Conservation (phyloP, 2,113 vertebrate genomes). For the Connochaetes taurinus region DNA sequence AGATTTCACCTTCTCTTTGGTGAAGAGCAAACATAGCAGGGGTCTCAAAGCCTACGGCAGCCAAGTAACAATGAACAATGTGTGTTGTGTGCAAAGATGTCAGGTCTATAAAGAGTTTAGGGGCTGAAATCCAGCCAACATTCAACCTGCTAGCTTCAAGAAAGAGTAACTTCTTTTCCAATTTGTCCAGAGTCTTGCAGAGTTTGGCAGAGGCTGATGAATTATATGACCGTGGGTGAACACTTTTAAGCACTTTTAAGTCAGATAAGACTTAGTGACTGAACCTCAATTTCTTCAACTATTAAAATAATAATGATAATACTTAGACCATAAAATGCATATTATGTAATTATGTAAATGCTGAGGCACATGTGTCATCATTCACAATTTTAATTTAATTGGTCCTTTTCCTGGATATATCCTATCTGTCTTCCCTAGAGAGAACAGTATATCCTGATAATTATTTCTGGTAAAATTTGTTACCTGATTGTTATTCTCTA, state of each 20-base stretch:
- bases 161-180: background rate
- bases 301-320: background rate
- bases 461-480: background rate
- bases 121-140: background rate
- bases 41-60: background rate
- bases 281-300: background rate
- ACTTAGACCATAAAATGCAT: background rate
- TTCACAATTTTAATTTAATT: conserved; percentile 13
- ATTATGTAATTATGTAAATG: background rate
- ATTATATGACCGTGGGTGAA: background rate
- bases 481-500: background rate
- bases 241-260: background rate
- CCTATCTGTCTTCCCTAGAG: background rate
- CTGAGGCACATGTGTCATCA: background rate
- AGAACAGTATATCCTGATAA: background rate
- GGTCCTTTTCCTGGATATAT: background rate
- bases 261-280: background rate
- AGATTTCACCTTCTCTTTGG: background rate
- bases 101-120: background rate
- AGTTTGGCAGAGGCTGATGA: background rate
- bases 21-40: background rate
- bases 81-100: background rate
- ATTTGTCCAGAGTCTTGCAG: background rate
- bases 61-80: background rate
- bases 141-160: background rate